phyloP scores from a whole-genome alignment of 2,113 vertebrate species.

The Lycaon pictus region DNA sequence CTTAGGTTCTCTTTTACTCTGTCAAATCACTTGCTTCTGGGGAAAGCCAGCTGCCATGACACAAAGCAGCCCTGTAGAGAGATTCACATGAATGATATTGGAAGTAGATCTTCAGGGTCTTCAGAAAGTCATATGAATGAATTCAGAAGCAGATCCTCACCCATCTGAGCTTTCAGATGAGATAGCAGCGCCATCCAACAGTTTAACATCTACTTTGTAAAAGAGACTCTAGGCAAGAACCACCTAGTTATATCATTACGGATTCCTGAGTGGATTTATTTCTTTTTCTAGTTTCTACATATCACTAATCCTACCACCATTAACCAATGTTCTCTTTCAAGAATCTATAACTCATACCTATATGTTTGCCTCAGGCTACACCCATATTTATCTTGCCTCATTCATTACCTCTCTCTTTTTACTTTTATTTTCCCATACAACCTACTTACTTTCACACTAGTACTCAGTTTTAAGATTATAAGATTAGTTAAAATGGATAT shows the following conservation, averaged over 20 bases:
- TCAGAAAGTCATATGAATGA: not conserved
- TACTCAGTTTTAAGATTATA: not conserved
- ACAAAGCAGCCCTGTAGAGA: not conserved
- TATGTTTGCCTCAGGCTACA: not conserved
- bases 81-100: not conserved
- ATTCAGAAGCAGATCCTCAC: not conserved
- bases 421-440: not conserved
- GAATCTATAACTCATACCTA: not conserved
- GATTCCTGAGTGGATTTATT: not conserved
- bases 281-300: not conserved
- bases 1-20: not conserved
- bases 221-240: not conserved
- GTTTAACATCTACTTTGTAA: too few species aligned
- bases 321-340: not conserved
- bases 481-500: not conserved
- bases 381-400: not conserved
- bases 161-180: not conserved
- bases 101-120: not conserved
- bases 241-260: not conserved
- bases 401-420: not conserved
- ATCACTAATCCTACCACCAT: not conserved
- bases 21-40: not conserved
- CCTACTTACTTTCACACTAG: not conserved
- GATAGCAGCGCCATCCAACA: not conserved
- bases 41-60: not conserved